Conservation (phyloP, 2,113 vertebrate genomes). For the Thymallus thymallus region DNA sequence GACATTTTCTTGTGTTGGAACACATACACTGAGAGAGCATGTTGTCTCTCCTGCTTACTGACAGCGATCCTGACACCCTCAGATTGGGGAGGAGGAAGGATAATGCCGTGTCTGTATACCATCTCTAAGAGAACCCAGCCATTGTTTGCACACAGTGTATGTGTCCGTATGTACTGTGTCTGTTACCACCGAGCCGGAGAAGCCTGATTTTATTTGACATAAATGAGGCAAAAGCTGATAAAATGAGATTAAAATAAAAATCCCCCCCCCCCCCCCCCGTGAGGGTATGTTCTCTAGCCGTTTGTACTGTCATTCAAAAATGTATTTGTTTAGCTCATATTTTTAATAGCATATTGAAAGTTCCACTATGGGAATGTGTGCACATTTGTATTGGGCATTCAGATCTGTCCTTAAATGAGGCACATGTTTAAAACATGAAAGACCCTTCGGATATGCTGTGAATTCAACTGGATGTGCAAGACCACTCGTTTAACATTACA, state of each 20-base stretch:
- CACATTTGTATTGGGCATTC: conserved; percentile 44
- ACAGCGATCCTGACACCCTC: conserved; percentile 48
- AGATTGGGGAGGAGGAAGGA: conserved; percentile 45
- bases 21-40: conserved; percentile 17
- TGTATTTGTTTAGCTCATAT: conserved; percentile 3
- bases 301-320: conserved; percentile 43
- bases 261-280: too few species aligned
- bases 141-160: conserved; percentile 44
- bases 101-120: conserved; percentile 55
- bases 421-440: conserved; percentile 48
- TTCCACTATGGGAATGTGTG: conserved; percentile 25
- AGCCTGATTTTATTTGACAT: conserved; percentile 43
- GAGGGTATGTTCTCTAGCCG: conserved; percentile 22
- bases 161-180: conserved; percentile 33
- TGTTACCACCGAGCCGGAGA: conserved; percentile 14
- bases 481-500: conserved; percentile 72
- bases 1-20: conserved; percentile 51
- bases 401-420: conserved; percentile 45
- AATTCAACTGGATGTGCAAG: conserved; percentile 54
- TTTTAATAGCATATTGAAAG: conserved; percentile 26
- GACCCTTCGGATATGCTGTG: conserved; percentile 56
- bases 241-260: conserved; percentile 39
- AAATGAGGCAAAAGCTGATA: conserved; percentile 53
- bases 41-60: conserved; percentile 36
- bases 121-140: conserved; percentile 38